Base-by-base conservation (phyloP, 2,797 vertebrate species). In the Scarus forsteni region DNA sequence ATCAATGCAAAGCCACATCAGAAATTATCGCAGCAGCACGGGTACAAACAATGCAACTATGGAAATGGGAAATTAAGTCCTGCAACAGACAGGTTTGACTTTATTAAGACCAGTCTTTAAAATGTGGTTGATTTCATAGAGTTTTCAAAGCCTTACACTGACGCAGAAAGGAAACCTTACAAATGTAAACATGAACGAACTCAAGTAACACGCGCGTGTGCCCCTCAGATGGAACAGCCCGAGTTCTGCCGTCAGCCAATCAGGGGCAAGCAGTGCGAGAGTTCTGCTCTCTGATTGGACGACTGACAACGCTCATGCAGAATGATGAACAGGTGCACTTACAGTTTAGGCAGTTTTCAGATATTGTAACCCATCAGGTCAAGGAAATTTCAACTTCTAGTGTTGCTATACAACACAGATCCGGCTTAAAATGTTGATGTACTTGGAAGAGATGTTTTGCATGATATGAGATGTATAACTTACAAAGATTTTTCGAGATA, bases 131-230 rank as follows among this genome's bases (percentile, higher is more conserved):
- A 45, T 48, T 11, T 19, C 3, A 3, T 1, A 5, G n/a, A 8
- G 40, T n/a, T 46, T 40, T 48, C 15, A 10, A 60, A 1, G 48
- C 19, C 12, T 44, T n/a, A 19, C 5, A 10, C 34, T 4, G 46
- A 51, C 46, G 51, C 1, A 11, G 40, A 52, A 16, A 34, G 55
- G 44, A 13, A 46, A 51, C 46, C 43, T 5, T 14, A 48, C 39
- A 39, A 60, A 73, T 60, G 77, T 83, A 81, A 86, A 86, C 82
- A 81, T 76, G 59, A 79, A 56, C 38, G 57, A 73, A 68, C 35
- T 48, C 42, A 5, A 27, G 18, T 18, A 10, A 55, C 55, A n/a
- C 50, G 6, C 61, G 3, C 44, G 5, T n/a, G 56, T n/a, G 42
- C 15, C 45, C n/a, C 11, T 51, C 16, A 54, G 10, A 49, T 58